These are phyloP conservation scores for Tetragonisca angustula DNA, from an alignment of 2,888 invertebrate species.

Conservation along the genomic window DNA sequence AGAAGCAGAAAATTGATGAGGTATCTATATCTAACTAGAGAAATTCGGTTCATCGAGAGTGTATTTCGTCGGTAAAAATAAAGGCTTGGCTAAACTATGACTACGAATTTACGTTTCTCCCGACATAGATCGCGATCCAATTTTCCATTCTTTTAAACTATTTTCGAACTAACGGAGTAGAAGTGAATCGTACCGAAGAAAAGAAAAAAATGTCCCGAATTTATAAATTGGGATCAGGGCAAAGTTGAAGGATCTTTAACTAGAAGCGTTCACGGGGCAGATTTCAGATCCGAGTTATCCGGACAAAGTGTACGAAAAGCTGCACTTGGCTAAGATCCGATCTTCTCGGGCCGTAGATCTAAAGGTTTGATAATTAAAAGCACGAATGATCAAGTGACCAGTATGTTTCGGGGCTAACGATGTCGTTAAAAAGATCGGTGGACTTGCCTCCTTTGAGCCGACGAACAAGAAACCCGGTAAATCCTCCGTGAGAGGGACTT, in stretches of 20 bases:
- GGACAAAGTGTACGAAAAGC: constrained; percentile 14
- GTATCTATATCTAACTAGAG: not conserved
- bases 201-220: not conserved
- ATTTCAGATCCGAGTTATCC: not conserved
- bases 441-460: constrained; percentile 34
- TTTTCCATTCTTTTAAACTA: not conserved
- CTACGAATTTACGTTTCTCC: not conserved
- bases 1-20: too few relatives aligned
- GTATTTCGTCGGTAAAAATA: too few relatives aligned
- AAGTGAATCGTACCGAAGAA: not conserved
- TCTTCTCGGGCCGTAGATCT: constrained; percentile 35
- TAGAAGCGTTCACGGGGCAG: not conserved
- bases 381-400: constrained; percentile 37
- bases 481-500: constrained; percentile 5
- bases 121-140: not conserved
- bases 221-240: not conserved
- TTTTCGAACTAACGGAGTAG: not conserved
- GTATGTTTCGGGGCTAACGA: constrained; percentile 34
- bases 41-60: not conserved
- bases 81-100: not conserved
- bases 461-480: constrained; percentile 39
- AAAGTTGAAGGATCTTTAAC: not conserved
- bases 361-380: constrained; percentile 54
- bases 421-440: constrained; percentile 36
- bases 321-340: constrained; percentile 4